phyloP scores from a whole-genome alignment of 2,113 vertebrate genomes.

The Phyllopteryx taeniolatus region DNA sequence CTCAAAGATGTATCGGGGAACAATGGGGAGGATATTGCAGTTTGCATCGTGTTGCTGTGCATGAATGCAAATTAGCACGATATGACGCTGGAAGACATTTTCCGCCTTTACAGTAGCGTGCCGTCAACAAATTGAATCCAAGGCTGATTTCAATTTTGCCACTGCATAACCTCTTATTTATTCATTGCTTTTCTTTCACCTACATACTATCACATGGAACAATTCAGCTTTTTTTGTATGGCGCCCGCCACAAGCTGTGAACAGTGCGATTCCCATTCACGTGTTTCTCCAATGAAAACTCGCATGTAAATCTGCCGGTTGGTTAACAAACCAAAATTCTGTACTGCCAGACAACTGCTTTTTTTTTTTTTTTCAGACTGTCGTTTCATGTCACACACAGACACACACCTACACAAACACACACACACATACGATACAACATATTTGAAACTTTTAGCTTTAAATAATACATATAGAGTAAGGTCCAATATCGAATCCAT shows the following conservation, averaged over 20 bases:
- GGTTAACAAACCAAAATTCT: conserved; percentile 25
- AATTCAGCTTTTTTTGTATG: conserved; percentile 53
- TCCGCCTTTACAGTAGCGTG: conserved; percentile 65
- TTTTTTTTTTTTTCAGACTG: neutral
- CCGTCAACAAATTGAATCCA: conserved; percentile 71
- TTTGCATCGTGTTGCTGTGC: conserved; percentile 55
- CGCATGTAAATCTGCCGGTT: conserved; percentile 30
- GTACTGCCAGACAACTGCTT: neutral
- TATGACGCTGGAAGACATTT: conserved; percentile 55
- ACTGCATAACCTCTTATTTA: conserved; percentile 68
- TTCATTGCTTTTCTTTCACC: conserved; percentile 70
- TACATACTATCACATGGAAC: conserved; percentile 73
- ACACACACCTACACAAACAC: neutral
- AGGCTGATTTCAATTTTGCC: conserved; percentile 72
- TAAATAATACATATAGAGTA: too few relatives aligned
- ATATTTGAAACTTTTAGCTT: too few relatives aligned
- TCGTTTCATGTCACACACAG: too few relatives aligned
- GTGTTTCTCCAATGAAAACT: conserved; percentile 25
- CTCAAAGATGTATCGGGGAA: conserved; percentile 23
- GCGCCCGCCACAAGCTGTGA: conserved; percentile 35
- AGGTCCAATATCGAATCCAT: too few relatives aligned
- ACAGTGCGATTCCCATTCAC: conserved; percentile 33
- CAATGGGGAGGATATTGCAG: conserved; percentile 23
- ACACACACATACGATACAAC: neutral
- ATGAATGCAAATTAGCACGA: conserved; percentile 68